phyloP scores from a whole-genome alignment of 23 tunicate genomes.

The Phallusia fumigata region DNA sequence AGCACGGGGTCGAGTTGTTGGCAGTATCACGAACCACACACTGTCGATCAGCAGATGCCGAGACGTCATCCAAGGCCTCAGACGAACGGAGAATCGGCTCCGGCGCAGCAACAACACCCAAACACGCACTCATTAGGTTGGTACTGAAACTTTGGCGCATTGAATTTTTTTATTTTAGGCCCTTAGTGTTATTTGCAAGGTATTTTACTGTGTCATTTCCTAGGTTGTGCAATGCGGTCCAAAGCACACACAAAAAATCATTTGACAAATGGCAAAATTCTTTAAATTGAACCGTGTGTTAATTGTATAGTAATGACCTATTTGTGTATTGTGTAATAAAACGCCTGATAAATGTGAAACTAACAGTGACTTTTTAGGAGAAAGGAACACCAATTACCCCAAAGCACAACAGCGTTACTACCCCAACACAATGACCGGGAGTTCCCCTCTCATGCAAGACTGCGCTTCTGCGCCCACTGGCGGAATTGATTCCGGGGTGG shows the following conservation, averaged over 20 bases:
- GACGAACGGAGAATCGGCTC: background rate
- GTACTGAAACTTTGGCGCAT: background rate
- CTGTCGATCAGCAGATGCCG: constrained; percentile 1
- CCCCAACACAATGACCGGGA: background rate
- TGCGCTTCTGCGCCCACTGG: background rate
- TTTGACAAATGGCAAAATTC: too few species aligned
- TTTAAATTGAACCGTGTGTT: too few species aligned
- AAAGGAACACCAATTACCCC: background rate
- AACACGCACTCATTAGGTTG: background rate
- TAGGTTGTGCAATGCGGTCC: too few species aligned
- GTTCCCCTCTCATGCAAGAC: background rate
- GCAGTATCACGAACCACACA: constrained; percentile 40
- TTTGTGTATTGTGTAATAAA: too few species aligned
- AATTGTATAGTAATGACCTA: too few species aligned
- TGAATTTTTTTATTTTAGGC: background rate
- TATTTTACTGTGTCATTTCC: background rate
- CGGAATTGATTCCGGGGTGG: background rate
- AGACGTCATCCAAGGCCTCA: background rate
- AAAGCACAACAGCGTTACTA: background rate
- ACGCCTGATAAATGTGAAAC: too few species aligned
- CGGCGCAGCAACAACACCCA: background rate
- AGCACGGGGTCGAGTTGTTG: constrained; percentile 75
- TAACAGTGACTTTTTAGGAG: background rate
- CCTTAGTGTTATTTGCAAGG: background rate
- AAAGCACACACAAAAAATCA: too few species aligned